Percentiles rank a stretch among this genome's conserved stretches.
phyloP scores from a whole-genome alignment of 1,140 invertebrate species.

The Leguminivora glycinivorella region DNA sequence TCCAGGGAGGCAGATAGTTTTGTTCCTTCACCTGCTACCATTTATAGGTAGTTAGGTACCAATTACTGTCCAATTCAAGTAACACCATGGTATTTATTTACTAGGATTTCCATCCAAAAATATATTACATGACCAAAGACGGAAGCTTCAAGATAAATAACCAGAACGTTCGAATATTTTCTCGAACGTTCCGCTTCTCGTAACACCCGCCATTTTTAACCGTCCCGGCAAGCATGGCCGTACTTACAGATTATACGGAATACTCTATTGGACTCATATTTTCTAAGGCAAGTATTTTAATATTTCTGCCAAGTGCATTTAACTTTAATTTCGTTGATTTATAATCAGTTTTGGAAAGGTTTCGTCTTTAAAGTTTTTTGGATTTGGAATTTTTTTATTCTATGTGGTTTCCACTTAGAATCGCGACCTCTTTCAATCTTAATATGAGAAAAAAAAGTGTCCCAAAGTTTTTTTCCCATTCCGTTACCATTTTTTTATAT shows the following conservation, averaged over 20 bases:
- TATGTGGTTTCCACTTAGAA: too few species aligned
- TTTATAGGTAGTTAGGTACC: too few species aligned
- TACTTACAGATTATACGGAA: slow-evolving; percentile 3
- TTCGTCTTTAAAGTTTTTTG: too few species aligned
- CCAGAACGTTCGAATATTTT: neutral
- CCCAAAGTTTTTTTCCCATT: too few species aligned
- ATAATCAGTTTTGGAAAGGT: neutral
- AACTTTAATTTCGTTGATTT: neutral
- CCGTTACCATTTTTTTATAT: too few species aligned
- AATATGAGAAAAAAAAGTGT: too few species aligned
- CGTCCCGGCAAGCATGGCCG: neutral
- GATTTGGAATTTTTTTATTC: too few species aligned
- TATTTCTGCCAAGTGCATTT: neutral
- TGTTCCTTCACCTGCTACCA: too few species aligned
- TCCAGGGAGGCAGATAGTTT: too few species aligned
- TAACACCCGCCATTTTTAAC: slow-evolving; percentile 6
- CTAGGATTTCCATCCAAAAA: neutral
- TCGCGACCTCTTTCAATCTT: too few species aligned
- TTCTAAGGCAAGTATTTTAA: neutral
- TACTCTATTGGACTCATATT: slow-evolving; percentile 12
- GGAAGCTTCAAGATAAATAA: neutral
- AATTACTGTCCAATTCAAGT: too few species aligned
- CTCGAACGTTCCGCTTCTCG: neutral
- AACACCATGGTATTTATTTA: neutral
- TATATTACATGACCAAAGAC: neutral